Base-by-base conservation (phyloP, 2,113 vertebrate species). In the Amphiprion percula region DNA sequence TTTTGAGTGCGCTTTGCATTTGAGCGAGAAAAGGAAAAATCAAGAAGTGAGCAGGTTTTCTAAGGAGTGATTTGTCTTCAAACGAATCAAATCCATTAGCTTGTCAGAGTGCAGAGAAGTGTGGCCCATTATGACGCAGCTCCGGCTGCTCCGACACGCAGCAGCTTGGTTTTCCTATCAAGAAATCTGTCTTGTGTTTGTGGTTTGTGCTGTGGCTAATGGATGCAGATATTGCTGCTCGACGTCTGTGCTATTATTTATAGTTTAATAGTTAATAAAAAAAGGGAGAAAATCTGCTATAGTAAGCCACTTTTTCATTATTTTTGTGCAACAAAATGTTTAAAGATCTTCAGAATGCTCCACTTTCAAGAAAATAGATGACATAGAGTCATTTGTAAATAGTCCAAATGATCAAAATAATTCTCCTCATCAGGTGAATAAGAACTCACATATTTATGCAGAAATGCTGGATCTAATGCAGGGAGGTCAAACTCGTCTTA, bases 61-160 rank as follows among this genome's bases (percentile, higher is more conserved):
- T 7, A 47, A 54, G 49, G 77, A 67, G 54, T 49, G 54, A 75
- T 90, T 90, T 86, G 64, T 88, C 70, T 86, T 82, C 55, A 59
- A 72, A 60, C 10, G 47, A 86, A 87, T 89, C 63, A 67, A 87
- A 88, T 88, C 61, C 59, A 83, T 89, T 87, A 87, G 68, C 79
- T 85, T 92, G 85, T 87, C 85, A 78, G 68, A 68, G 67, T 69
- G 84, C 73, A 79, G 77, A 80, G 73, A 67, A 81, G 73, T 83
- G 87, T 83, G 83, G 79, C 67, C 82, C 66, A 80, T 88, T 85
- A 84, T 74, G 77, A 74, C 77, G 64, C 69, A 47, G 77, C 67
- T 50, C 60, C 54, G 73, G 54, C 79, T 83, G 67, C 76, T 64
- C 77, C 66, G 69, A 73, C 68, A 74, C 69, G 81, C 68, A 67